Conservation (phyloP, 2,888 invertebrate genomes). For the Drosophila diplacantha region DNA sequence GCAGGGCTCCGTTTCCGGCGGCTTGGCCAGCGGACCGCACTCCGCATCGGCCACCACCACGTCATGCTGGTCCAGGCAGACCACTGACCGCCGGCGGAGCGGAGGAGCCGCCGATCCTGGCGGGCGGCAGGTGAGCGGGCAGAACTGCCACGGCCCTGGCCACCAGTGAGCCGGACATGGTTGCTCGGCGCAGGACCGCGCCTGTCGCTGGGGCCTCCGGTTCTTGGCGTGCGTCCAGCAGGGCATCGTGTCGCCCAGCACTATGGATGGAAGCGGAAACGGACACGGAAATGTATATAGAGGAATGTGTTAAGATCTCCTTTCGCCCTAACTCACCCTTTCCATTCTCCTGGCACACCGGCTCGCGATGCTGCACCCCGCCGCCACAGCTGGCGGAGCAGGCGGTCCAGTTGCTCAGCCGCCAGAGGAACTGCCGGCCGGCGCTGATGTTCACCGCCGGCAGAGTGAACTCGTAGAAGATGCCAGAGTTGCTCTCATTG, state of each 20-base stretch:
- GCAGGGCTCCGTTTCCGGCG: constrained; percentile 84
- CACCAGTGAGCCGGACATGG: constrained; percentile 89
- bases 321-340: constrained; percentile 73
- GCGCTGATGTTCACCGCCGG: constrained; percentile 79
- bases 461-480: constrained; percentile 88
- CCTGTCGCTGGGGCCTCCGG: constrained; percentile 81
- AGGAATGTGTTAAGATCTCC: background rate
- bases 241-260: constrained; percentile 80
- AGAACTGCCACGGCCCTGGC: constrained; percentile 91
- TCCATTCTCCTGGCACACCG: constrained; percentile 79
- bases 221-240: constrained; percentile 80
- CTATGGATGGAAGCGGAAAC: constrained; percentile 74
- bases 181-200: constrained; percentile 83
- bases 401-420: constrained; percentile 88
- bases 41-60: constrained; percentile 86
- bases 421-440: constrained; percentile 84
- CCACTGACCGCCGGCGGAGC: constrained; percentile 82
- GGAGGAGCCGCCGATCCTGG: constrained; percentile 79
- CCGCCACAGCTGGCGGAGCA: constrained; percentile 88
- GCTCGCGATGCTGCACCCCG: constrained; percentile 82
- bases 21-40: constrained; percentile 83
- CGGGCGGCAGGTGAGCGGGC: constrained; percentile 83
- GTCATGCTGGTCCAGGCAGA: constrained; percentile 87
- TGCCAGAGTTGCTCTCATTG: constrained; percentile 86
- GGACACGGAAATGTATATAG: background rate